Evolutionary conservation across 2,888 invertebrate genomes (phyloP).

Genomic region (Caenorhabditis sulstoni): DNA sequence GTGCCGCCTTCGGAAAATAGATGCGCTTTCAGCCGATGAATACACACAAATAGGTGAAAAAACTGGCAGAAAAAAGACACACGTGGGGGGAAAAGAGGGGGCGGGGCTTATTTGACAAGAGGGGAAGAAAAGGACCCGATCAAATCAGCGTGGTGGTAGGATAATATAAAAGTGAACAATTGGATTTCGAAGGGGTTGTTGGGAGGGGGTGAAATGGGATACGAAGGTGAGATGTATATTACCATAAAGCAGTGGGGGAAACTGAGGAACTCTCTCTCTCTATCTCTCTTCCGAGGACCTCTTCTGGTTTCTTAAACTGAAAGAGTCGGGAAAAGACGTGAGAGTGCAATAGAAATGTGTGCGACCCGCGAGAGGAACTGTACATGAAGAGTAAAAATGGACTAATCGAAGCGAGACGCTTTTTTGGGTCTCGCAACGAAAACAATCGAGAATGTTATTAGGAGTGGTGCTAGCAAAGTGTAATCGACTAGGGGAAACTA

Average conservation of each 20-base stretch:
- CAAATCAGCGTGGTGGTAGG: slow-evolving; percentile 15
- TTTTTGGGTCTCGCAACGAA: no score
- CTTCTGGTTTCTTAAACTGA: slow-evolving; percentile 10
- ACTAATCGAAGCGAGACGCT: no score
- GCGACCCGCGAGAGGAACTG: slow-evolving; percentile 6
- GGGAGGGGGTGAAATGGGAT: background rate
- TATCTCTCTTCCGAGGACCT: background rate
- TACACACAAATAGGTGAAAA: slow-evolving; percentile 17
- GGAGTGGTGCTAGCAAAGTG: background rate
- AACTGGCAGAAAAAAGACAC: slow-evolving; percentile 15
- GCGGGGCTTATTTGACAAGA: slow-evolving; percentile 12
- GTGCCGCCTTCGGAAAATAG: background rate
- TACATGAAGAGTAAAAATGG: slow-evolving; percentile 6
- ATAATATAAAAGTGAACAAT: slow-evolving; percentile 8
- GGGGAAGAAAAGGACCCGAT: slow-evolving; percentile 8
- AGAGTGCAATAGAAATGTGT: background rate
- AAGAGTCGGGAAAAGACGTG: background rate
- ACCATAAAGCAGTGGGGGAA: slow-evolving; percentile 9
- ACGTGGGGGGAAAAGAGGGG: slow-evolving; percentile 3
- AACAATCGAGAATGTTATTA: background rate
- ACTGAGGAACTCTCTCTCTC: background rate
- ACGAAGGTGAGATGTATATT: background rate
- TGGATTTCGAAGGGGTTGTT: slow-evolving; percentile 9
- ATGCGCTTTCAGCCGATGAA: slow-evolving; percentile 16
- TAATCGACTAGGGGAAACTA: slow-evolving; percentile 6